Evolutionary conservation across 2,797 vertebrate genomes (phyloP).

Genomic region (Pteropus rufus): DNA sequence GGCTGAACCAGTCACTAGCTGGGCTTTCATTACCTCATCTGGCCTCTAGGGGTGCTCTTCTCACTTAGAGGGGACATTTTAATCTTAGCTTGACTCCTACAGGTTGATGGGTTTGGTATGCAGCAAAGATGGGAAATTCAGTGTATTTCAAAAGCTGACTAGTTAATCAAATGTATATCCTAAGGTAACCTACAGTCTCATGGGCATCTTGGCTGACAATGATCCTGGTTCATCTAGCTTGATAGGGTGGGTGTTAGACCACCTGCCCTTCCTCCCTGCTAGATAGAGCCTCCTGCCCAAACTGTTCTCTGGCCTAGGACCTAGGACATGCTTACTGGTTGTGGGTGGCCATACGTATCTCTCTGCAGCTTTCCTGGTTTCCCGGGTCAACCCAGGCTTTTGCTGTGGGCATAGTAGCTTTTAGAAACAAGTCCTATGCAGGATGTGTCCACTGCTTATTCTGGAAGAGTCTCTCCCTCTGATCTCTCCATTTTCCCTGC

Average conservation of each 20-base stretch:
- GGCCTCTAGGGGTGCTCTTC: background rate
- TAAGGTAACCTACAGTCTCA: background rate
- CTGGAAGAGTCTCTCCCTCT: background rate
- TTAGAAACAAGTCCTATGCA: background rate
- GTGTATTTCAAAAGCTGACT: background rate
- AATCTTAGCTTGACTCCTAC: background rate
- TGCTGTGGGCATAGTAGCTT: background rate
- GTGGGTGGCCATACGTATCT: fast-evolving
- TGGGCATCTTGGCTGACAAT: background rate
- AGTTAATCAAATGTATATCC: background rate
- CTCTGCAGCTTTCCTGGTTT: background rate
- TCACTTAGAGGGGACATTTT: background rate
- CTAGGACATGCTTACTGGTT: background rate
- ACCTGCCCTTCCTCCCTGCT: background rate
- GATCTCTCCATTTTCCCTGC: background rate
- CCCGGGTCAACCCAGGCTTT: fast-evolving
- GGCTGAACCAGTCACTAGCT: background rate
- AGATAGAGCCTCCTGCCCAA: too few species aligned
- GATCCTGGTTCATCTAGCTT: background rate
- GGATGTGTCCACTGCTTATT: background rate
- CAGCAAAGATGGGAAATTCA: background rate
- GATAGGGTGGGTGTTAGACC: background rate
- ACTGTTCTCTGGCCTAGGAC: background rate
- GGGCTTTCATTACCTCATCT: background rate
- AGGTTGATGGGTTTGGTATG: background rate